These are phyloP conservation scores for Odontomachus brunneus DNA, from an alignment of 1,140 invertebrate species.

Conservation along the genomic window DNA sequence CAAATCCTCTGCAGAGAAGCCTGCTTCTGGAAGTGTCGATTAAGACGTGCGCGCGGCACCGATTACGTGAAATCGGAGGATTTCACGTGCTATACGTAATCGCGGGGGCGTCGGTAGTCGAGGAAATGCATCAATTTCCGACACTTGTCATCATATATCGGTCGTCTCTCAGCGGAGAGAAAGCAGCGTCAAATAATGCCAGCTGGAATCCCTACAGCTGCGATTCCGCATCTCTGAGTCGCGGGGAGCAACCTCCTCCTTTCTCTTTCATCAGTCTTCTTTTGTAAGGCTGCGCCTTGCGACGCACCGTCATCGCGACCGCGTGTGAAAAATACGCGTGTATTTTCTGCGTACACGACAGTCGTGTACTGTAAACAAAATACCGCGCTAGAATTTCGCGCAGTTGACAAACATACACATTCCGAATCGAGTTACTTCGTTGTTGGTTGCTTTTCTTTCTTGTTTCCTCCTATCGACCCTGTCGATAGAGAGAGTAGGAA, in stretches of 20 bases:
- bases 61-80: constrained; percentile 13
- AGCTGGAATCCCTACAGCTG: constrained; percentile 50
- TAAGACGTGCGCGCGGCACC: constrained; percentile 11
- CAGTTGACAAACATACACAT: too few relatives aligned
- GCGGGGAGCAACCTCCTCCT: constrained; percentile 30
- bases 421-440: too few relatives aligned
- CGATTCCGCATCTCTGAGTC: not conserved
- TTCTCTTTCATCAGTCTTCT: constrained; percentile 37
- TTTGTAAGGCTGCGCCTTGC: constrained; percentile 54
- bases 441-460: not conserved
- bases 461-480: not conserved
- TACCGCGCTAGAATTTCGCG: too few relatives aligned
- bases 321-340: not conserved
- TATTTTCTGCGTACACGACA: not conserved
- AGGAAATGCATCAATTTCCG: constrained; percentile 54
- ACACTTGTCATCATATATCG: constrained; percentile 17
- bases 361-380: too few relatives aligned
- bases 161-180: constrained; percentile 31
- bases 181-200: constrained; percentile 50
- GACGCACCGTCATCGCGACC: not conserved
- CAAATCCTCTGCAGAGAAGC: not conserved
- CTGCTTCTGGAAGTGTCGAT: not conserved
- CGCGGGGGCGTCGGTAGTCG: constrained; percentile 4
- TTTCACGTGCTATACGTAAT: constrained; percentile 26
- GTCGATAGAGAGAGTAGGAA: not conserved